A percentile compares a stretch with the other conserved stretches of the same genome.
These are phyloP conservation scores for Biston stratarius DNA, from an alignment of 2,888 invertebrate genomes.

Conservation along the genomic window DNA sequence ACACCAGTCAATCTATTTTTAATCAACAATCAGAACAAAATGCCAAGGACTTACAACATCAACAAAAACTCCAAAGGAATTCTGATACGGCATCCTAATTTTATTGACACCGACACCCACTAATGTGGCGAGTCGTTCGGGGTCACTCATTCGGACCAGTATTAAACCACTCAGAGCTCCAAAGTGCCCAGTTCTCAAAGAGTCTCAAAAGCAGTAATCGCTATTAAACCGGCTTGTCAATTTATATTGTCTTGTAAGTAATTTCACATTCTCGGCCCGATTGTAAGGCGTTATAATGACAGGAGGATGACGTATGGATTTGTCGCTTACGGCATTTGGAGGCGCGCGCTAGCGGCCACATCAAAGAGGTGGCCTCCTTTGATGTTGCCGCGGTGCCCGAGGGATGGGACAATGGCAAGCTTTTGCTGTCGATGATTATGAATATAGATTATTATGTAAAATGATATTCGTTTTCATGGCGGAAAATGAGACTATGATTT, in stretches of 20 bases:
- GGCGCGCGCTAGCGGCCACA: constrained; percentile 85
- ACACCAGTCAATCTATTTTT: constrained; percentile 2
- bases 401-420: constrained; percentile 56
- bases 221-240: constrained; percentile 82
- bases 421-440: constrained; percentile 24
- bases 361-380: constrained; percentile 86
- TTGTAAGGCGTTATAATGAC: constrained; percentile 86
- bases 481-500: neutral
- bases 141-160: constrained; percentile 33
- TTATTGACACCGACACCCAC: constrained; percentile 52
- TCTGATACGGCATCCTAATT: constrained; percentile 37
- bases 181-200: constrained; percentile 30
- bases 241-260: constrained; percentile 86
- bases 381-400: constrained; percentile 81
- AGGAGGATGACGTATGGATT: constrained; percentile 86
- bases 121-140: constrained; percentile 32
- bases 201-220: constrained; percentile 65
- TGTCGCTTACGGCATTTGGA: constrained; percentile 86
- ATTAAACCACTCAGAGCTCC: constrained; percentile 44
- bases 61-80: constrained; percentile 35
- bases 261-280: constrained; percentile 82
- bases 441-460: neutral
- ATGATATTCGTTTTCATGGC: neutral
- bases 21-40: constrained; percentile 5
- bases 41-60: constrained; percentile 18